These are phyloP conservation scores for Apotomis capreana DNA, from an alignment of 2,888 invertebrate genomes.

Conservation along the genomic window DNA sequence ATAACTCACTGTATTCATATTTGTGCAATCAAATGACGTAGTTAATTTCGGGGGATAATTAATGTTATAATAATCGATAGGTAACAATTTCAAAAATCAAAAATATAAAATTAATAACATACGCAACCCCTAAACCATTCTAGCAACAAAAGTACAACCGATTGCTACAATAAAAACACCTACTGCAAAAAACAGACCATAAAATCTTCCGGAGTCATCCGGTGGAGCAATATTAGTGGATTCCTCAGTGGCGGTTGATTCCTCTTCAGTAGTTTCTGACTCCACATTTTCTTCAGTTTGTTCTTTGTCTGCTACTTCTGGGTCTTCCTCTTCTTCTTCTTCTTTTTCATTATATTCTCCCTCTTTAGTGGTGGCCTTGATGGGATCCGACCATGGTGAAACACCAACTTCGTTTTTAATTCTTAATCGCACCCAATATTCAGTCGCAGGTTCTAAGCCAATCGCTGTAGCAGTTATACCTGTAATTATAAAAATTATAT, in stretches of 20 bases:
- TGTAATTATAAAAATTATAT: constrained; percentile 41
- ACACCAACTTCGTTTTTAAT: constrained; percentile 61
- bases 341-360: constrained; percentile 37
- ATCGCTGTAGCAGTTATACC: constrained; percentile 50
- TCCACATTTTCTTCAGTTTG: constrained; percentile 44
- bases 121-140: constrained; percentile 52
- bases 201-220: constrained; percentile 53
- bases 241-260: constrained; percentile 43
- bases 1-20: too few species aligned
- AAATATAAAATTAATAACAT: not conserved
- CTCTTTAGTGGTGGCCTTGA: constrained; percentile 49
- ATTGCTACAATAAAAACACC: constrained; percentile 61
- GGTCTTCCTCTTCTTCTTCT: constrained; percentile 39
- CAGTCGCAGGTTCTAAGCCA: constrained; percentile 57
- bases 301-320: constrained; percentile 39
- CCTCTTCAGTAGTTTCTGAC: constrained; percentile 32
- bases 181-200: constrained; percentile 67
- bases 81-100: not conserved
- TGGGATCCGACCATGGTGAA: constrained; percentile 62
- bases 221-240: constrained; percentile 13
- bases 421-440: constrained; percentile 64
- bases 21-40: too few species aligned
- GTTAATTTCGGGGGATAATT: too few species aligned
- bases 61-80: too few species aligned
- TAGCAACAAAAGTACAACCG: constrained; percentile 62